phyloP scores from a whole-genome alignment of 2,888 invertebrate genomes.

The Cheilosia vulpina region DNA sequence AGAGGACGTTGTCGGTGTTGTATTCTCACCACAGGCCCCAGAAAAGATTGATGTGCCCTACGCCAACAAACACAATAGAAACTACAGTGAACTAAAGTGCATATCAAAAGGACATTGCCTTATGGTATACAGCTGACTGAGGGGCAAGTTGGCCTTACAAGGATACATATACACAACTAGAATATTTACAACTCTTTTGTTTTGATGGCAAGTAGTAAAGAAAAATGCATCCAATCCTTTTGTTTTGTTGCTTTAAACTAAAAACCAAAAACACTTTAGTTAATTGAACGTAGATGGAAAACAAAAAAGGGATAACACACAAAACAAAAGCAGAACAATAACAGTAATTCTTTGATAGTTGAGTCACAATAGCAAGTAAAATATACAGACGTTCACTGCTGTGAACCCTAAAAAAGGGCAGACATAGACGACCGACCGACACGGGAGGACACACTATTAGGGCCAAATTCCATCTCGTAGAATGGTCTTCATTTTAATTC shows the following conservation, averaged over 20 bases:
- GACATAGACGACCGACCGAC: not conserved
- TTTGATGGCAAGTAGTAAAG: slow-evolving; percentile 14
- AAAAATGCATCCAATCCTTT: slow-evolving; percentile 28
- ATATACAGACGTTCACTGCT: slow-evolving; percentile 41
- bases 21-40: slow-evolving; percentile 43
- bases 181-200: slow-evolving; percentile 33
- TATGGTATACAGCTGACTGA: slow-evolving; percentile 14
- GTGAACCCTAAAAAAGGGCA: slow-evolving; percentile 21
- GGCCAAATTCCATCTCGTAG: slow-evolving; percentile 42
- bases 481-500: slow-evolving; percentile 32
- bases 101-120: slow-evolving; percentile 43
- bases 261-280: slow-evolving; percentile 57
- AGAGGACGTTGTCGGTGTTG: slow-evolving; percentile 24
- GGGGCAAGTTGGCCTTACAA: slow-evolving; percentile 37
- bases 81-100: not conserved
- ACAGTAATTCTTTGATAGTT: slow-evolving; percentile 62
- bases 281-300: slow-evolving; percentile 55
- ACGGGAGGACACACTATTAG: slow-evolving; percentile 5
- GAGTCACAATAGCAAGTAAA: slow-evolving; percentile 37
- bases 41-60: slow-evolving; percentile 29
- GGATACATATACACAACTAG: not conserved
- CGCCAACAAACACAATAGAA: not conserved
- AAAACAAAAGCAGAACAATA: slow-evolving; percentile 44
- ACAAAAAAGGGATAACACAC: not conserved
- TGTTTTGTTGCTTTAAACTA: not conserved